Evolutionary conservation across 2,113 vertebrate species (phyloP).

Genomic region (Oncorhynchus masou): DNA sequence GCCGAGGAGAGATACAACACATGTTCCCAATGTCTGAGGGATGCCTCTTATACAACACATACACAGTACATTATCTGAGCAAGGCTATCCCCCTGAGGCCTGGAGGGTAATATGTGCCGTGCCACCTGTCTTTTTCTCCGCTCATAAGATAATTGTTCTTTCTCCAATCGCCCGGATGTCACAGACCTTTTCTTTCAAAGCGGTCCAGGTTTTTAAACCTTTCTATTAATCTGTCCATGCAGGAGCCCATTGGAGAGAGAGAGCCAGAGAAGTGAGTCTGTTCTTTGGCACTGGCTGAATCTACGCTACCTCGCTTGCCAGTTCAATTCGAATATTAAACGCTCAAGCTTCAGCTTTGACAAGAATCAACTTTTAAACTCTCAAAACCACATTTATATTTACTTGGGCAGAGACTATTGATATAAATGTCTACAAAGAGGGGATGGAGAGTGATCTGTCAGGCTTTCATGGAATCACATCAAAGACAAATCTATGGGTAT

Average conservation of each 20-base stretch:
- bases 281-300: background rate
- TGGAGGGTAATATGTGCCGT: conserved; percentile 1
- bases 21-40: background rate
- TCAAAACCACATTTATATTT: background rate
- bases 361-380: background rate
- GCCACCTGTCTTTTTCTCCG: conserved; percentile 13
- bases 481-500: background rate
- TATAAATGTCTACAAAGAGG: background rate
- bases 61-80: background rate
- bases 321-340: background rate
- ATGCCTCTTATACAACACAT: no score
- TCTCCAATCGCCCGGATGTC: conserved; percentile 3
- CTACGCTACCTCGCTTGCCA: background rate
- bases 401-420: background rate
- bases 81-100: background rate
- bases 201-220: conserved; percentile 10
- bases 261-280: background rate
- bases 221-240: conserved; percentile 7
- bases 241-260: conserved; percentile 3
- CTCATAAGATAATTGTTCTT: conserved; percentile 17
- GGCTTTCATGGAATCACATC: background rate
- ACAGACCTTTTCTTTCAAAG: conserved; percentile 2
- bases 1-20: background rate
- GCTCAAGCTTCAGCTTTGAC: background rate
- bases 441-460: background rate